Evolutionary conservation across 2,113 vertebrate species (phyloP), one percentile per base, ranked within the genome.

Genomic region (Tetraodon nigroviridis): DNA sequence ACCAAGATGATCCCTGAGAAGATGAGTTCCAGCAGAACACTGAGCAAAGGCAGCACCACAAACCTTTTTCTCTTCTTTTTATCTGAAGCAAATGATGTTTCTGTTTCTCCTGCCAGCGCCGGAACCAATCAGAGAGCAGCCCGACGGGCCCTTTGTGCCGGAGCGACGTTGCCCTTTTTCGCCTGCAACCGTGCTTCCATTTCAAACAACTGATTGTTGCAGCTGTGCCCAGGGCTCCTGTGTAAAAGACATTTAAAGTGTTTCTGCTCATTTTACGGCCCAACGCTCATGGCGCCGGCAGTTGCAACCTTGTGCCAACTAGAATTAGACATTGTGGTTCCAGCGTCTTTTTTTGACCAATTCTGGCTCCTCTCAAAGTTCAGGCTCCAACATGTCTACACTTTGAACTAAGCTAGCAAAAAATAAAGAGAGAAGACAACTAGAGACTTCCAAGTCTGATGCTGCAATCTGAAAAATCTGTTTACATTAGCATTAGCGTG

Each of bases 101-200:
- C 46, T 7, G 79, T 77, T 60, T 69, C 51, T 54, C 55, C 65
- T 72, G 75, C 69, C 81, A 74, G 41, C 75, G 71, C 52, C 61
- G 44, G 47, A 68, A 58, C 66, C 45, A 44, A 69, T 79, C 67
- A 73, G 67, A 70, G 56, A 67, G 58, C 19, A 18, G 72, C 73
- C 75, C 68, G 5, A 7, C 3, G 71, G 65, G 80, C 53, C 64
- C 58, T 58, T 20, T 32, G 49, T 69, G 65, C 60, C 60, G 71
- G 67, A 80, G 59, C 51, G 68, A 71, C 55, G 59, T 56, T 81
- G 80, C 78, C 80, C 80, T 84, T 84, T 84, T 86, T 71, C 54
- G 10, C 71, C 58, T 59, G 55, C 75, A 62, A 79, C 64, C 56
- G 62, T 72, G 67, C 72, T 78, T 76, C 63, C 64, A 72, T 84